phyloP scores from a whole-genome alignment of 2,113 vertebrate genomes.

The Paraplagusia blochii region DNA sequence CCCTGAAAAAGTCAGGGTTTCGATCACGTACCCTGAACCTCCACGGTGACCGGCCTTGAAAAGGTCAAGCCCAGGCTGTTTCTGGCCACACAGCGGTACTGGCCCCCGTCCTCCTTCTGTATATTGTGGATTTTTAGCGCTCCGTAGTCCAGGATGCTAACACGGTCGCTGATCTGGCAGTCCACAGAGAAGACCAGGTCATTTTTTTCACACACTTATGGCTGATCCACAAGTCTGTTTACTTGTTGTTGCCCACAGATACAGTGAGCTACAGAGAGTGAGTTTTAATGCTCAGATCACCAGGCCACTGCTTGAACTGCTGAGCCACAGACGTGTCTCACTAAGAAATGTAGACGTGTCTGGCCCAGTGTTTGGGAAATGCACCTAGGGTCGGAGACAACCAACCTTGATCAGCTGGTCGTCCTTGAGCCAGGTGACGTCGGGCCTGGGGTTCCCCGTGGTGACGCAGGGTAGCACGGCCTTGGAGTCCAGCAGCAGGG shows the following conservation, averaged over 20 bases:
- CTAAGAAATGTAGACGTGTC: too few relatives aligned
- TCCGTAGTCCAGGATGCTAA: conserved; percentile 90
- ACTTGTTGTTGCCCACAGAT: too few relatives aligned
- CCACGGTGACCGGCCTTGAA: conserved; percentile 86
- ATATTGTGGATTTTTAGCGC: conserved; percentile 92
- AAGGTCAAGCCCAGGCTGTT: conserved; percentile 94
- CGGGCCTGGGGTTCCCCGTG: conserved; percentile 93
- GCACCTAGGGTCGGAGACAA: too few relatives aligned
- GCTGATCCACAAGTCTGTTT: too few relatives aligned
- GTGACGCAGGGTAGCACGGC: conserved; percentile 91
- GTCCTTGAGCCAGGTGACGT: conserved; percentile 94
- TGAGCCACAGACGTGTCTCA: too few relatives aligned
- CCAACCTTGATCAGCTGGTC: conserved; percentile 82
- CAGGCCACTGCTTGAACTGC: too few relatives aligned
- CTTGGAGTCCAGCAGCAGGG: conserved; percentile 89
- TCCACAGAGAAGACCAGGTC: background rate
- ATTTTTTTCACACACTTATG: too few relatives aligned
- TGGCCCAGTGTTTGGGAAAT: too few relatives aligned
- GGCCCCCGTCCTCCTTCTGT: conserved; percentile 90
- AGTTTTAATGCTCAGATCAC: too few relatives aligned
- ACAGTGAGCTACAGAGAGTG: too few relatives aligned
- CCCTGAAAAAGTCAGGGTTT: background rate
- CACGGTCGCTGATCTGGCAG: conserved; percentile 83
- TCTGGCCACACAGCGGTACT: conserved; percentile 91
- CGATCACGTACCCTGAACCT: conserved; percentile 82